Conservation (phyloP, 2,888 invertebrate genomes). For the Orchesella flavescens region DNA sequence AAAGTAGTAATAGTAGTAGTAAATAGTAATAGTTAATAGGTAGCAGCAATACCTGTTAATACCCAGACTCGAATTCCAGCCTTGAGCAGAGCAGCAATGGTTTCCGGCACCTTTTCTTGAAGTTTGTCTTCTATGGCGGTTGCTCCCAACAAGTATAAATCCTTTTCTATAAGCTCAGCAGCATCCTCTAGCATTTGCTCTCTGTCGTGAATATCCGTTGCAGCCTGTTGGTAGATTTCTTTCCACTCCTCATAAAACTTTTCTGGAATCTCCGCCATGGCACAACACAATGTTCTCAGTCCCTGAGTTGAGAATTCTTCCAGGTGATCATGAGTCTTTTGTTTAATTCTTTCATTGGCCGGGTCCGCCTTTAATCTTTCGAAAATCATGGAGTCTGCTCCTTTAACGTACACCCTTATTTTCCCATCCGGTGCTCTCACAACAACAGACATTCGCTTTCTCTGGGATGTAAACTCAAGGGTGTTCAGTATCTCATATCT, state of each 20-base stretch:
- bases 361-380: constrained; percentile 74
- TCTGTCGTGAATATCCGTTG: constrained; percentile 86
- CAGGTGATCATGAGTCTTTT: constrained; percentile 84
- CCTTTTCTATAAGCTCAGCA: constrained; percentile 88
- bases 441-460: constrained; percentile 98
- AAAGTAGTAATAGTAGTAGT: too few species aligned
- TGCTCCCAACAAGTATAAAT: constrained; percentile 85
- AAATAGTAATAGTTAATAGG: too few species aligned
- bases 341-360: constrained; percentile 45
- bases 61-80: constrained; percentile 98
- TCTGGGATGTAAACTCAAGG: constrained; percentile 91
- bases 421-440: constrained; percentile 86
- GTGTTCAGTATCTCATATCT: constrained; percentile 89
- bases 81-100: constrained; percentile 90
- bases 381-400: constrained; percentile 88
- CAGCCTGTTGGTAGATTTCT: constrained; percentile 88
- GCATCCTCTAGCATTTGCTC: constrained; percentile 93
- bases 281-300: constrained; percentile 94
- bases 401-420: constrained; percentile 72
- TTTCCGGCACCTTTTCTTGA: constrained; percentile 95
- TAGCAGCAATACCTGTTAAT: too few species aligned
- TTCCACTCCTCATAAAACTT: constrained; percentile 89
- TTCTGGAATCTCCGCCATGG: constrained; percentile 85
- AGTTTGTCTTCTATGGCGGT: constrained; percentile 99
- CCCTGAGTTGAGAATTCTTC: constrained; percentile 94